These are phyloP conservation scores for Sinocyclocheilus rhinocerous DNA, from an alignment of 2,113 vertebrate genomes.

Conservation along the genomic window DNA sequence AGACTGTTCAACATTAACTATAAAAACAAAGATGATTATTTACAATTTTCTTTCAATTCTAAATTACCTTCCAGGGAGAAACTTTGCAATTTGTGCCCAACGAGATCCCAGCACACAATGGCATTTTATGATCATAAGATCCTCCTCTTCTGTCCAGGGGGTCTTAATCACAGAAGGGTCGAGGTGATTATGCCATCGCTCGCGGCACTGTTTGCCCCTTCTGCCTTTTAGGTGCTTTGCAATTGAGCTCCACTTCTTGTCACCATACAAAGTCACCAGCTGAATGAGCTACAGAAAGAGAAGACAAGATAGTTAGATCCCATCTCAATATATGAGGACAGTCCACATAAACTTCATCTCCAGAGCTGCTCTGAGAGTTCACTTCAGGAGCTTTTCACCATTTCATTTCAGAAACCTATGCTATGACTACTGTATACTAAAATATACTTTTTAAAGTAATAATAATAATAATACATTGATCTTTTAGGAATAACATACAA, in stretches of 20 bases:
- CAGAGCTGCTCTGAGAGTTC: too few species aligned
- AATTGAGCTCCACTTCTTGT: constrained; percentile 85
- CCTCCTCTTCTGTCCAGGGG: constrained; percentile 90
- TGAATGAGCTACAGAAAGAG: constrained; percentile 79
- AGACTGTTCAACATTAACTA: not conserved
- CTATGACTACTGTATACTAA: not conserved
- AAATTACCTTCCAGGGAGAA: constrained; percentile 89
- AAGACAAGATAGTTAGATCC: not conserved
- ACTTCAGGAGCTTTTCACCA: not conserved
- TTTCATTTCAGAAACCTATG: not conserved
- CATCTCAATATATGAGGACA: too few species aligned
- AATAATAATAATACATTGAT: too few species aligned
- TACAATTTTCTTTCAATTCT: not conserved
- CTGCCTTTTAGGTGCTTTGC: constrained; percentile 87
- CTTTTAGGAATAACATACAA: too few species aligned
- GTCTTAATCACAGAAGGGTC: constrained; percentile 90
- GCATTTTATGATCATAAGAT: constrained; percentile 90
- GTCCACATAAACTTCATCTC: too few species aligned
- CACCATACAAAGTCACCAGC: constrained; percentile 85
- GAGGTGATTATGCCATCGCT: constrained; percentile 93
- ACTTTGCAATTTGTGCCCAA: constrained; percentile 92
- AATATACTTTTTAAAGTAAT: not conserved
- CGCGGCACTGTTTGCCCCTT: constrained; percentile 90
- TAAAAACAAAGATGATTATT: not conserved
- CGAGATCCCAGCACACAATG: constrained; percentile 89